phyloP scores from a whole-genome alignment of 2,113 vertebrate genomes.

The Pyxicephalus adspersus region DNA sequence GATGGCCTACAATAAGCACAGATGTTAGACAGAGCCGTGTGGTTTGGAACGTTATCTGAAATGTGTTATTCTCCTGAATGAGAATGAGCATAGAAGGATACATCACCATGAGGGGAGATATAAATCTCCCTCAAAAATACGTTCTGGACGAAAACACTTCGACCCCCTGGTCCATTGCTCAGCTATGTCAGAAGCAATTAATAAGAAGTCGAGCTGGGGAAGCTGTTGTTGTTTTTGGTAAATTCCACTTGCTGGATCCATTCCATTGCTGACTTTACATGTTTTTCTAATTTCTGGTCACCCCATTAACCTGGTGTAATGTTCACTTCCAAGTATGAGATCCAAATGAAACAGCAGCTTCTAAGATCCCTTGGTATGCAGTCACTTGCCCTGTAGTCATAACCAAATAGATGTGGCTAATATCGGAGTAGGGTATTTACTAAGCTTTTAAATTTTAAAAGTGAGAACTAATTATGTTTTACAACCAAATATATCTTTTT shows the following conservation, averaged over 20 bases:
- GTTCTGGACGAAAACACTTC: conserved; percentile 33
- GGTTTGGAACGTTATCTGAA: conserved; percentile 42
- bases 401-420: conserved; percentile 42
- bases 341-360: conserved; percentile 47
- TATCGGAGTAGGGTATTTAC: background rate
- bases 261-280: conserved; percentile 55
- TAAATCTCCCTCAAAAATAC: conserved; percentile 47
- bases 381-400: conserved; percentile 41
- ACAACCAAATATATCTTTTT: too few species aligned
- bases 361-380: conserved; percentile 29
- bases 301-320: conserved; percentile 54
- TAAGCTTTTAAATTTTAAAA: background rate
- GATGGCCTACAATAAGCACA: conserved; percentile 48
- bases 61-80: conserved; percentile 46
- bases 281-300: conserved; percentile 49
- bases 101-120: conserved; percentile 43
- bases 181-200: conserved; percentile 54
- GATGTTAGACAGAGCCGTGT: conserved; percentile 45
- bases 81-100: conserved; percentile 45
- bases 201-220: conserved; percentile 32
- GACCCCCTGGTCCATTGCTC: conserved; percentile 41
- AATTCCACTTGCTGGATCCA: conserved; percentile 42
- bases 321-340: conserved; percentile 28
- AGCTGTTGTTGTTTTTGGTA: conserved; percentile 50
- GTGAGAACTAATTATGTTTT: too few species aligned